phyloP scores from a whole-genome alignment of 2,113 vertebrate species.

The Callithrix jacchus region DNA sequence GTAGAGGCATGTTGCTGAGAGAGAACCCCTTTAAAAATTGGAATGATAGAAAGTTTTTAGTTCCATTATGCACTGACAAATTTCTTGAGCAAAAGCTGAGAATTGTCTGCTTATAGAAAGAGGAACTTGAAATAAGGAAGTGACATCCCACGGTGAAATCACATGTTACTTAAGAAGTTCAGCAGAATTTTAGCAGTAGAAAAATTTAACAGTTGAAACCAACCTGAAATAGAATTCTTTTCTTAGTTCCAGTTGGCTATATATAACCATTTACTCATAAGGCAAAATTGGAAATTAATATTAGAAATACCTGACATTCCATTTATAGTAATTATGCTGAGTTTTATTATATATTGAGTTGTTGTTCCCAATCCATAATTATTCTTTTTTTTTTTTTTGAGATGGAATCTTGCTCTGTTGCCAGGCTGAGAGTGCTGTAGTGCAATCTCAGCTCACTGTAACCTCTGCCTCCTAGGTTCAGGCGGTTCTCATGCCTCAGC shows the following conservation, averaged over 20 bases:
- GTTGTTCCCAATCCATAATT: not conserved
- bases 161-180: constrained; percentile 2
- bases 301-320: not conserved
- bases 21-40: not conserved
- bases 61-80: not conserved
- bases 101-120: not conserved
- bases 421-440: no score
- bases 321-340: not conserved
- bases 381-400: not conserved
- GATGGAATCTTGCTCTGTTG: no score
- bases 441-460: no score
- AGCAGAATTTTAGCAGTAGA: not conserved
- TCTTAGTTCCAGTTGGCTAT: not conserved
- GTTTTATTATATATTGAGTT: not conserved
- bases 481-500: no score
- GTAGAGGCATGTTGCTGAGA: not conserved
- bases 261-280: constrained; percentile 3
- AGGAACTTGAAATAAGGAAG: constrained; percentile 55
- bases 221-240: not conserved
- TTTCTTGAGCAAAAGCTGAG: not conserved
- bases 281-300: not conserved
- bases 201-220: constrained; percentile 3
- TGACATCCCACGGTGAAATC: not conserved
- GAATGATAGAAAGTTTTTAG: constrained; percentile 9
- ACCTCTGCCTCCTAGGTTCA: no score